Percentiles rank a stretch among this genome's conserved stretches.
Evolutionary conservation across 1,140 invertebrate species (phyloP).

Genomic region (Goniozus legneri): DNA sequence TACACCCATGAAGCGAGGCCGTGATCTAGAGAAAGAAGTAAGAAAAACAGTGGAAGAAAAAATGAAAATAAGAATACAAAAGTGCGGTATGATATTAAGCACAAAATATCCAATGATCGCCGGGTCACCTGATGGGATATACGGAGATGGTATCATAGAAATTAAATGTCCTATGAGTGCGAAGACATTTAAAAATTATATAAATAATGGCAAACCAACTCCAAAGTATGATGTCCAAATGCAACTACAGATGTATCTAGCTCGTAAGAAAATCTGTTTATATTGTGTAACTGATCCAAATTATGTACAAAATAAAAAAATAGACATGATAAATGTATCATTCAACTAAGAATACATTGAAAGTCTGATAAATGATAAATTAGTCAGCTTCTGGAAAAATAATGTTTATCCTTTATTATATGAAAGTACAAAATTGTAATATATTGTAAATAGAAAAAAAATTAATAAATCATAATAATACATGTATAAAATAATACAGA

Average conservation of each 20-base stretch:
- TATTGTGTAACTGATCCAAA: constrained; percentile 34
- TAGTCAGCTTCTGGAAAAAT: constrained; percentile 12
- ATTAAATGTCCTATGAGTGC: constrained; percentile 49
- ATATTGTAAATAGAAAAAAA: constrained; percentile 4
- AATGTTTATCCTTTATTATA: constrained; percentile 15
- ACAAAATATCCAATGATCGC: constrained; percentile 31
- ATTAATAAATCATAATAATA: too few species aligned
- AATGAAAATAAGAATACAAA: constrained; percentile 4
- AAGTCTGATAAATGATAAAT: constrained; percentile 8
- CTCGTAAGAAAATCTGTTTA: constrained; percentile 38
- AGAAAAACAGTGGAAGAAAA: constrained; percentile 9
- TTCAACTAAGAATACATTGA: constrained; percentile 8
- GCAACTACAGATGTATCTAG: constrained; percentile 53
- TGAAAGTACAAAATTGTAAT: not conserved
- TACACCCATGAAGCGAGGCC: constrained; percentile 24
- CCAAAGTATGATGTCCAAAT: constrained; percentile 52
- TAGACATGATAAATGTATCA: constrained; percentile 14
- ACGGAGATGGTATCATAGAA: constrained; percentile 49
- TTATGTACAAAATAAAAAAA: constrained; percentile 28
- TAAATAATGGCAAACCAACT: constrained; percentile 36
- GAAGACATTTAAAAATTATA: constrained; percentile 44
- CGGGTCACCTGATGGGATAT: constrained; percentile 50
- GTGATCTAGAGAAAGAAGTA: constrained; percentile 21
- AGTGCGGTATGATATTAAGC: constrained; percentile 20
- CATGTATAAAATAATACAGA: not conserved